Evolutionary conservation across 2,888 invertebrate species (phyloP).

Genomic region (Papilio elwesi): DNA sequence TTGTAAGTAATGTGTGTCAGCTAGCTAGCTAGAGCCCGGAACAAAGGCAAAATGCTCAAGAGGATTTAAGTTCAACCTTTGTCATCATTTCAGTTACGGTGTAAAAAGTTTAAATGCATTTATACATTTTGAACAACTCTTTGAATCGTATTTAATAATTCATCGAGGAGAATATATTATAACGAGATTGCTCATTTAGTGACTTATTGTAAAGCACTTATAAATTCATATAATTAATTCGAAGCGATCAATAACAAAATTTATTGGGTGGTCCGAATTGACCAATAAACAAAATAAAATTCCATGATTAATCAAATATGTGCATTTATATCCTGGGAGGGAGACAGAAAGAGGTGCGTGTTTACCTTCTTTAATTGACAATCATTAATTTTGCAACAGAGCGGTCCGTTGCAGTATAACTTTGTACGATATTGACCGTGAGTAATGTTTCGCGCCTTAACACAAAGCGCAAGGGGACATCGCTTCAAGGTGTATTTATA

Average conservation of each 20-base stretch:
- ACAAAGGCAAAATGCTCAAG: too few relatives aligned
- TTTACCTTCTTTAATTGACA: constrained; percentile 36
- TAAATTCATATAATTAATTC: constrained; percentile 22
- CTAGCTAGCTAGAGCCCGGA: too few relatives aligned
- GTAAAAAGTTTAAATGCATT: too few relatives aligned
- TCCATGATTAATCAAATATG: constrained; percentile 31
- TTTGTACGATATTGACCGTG: constrained; percentile 23
- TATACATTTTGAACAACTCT: too few relatives aligned
- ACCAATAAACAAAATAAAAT: constrained; percentile 33
- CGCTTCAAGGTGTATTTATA: constrained; percentile 51
- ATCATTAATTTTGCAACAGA: constrained; percentile 33
- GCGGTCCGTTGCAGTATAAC: constrained; percentile 24
- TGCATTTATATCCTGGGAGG: constrained; percentile 8
- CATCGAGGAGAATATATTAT: too few relatives aligned
- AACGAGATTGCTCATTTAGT: constrained; percentile 9
- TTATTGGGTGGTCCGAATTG: constrained; percentile 37
- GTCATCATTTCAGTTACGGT: too few relatives aligned
- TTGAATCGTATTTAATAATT: too few relatives aligned
- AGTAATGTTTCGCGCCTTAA: constrained; percentile 37
- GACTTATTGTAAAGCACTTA: constrained; percentile 15
- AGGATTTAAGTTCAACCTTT: too few relatives aligned
- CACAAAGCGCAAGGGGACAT: constrained; percentile 46
- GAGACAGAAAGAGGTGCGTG: neutral
- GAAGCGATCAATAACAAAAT: constrained; percentile 31
- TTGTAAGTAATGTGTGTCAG: too few relatives aligned